Evolutionary conservation across 2,888 invertebrate species (phyloP), one percentile per base, ranked within the genome.

Genomic region (Luperina testacea): DNA sequence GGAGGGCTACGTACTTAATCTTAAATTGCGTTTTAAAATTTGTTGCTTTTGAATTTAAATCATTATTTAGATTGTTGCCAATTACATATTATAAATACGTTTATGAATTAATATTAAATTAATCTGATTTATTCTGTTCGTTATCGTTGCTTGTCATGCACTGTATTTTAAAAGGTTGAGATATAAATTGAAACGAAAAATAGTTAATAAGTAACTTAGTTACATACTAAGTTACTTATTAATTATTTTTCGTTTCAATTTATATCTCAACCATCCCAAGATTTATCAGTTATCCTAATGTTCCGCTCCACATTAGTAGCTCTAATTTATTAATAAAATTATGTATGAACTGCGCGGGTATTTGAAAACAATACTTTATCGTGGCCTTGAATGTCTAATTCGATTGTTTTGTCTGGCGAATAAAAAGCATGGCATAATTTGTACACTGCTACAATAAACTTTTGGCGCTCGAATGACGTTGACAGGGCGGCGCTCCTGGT

Each of bases 1-100:
- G 96, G 96, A 96, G 96, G 96, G 95, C 95, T 94, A 92, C 93
- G 93, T 95, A 94, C 94, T 95, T 95, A 96, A 96, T 96, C 95
- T 96, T 93, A 94, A 95, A 95, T 95, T 95, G 94, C 94, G 92
- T 94, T 96, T 96, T 94, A 91, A 94, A 95, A 94, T 94, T 94
- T 80, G 82, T 89, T 93, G 89, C 92, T 91, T 91, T 92, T 89
- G 92, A 91, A 93, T 93, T 95, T 93, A 92, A 94, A 95, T 95
- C 93, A 93, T 93, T 83, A 81, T 87, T 87, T 83, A 80, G 77
- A 85, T 86, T 78, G 84, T 84, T 81, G 72, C 61, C 76, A 83
- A 80, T 87, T 85, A 79, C 73, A 84, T 48, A 38, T 77, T 45
- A 38, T 77, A 83, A 77, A 78, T 80, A 51, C 48, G 11, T 57